These are phyloP conservation scores for Drosophila nebulosa DNA, from an alignment of 1,140 invertebrate species.

Conservation along the genomic window DNA sequence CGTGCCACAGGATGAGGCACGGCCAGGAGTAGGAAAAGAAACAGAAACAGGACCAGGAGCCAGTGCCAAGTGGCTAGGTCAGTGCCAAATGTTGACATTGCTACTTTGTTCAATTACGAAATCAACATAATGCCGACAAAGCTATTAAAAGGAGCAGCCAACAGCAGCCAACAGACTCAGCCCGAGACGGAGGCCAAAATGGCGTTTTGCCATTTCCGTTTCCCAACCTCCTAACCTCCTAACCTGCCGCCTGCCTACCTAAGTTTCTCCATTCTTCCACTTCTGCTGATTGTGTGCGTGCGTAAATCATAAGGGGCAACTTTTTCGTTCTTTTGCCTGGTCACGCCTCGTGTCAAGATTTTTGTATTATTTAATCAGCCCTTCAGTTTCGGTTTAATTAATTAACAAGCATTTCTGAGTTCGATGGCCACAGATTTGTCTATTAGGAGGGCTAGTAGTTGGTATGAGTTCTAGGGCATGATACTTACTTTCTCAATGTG, in stretches of 20 bases:
- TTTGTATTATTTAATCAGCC: slow-evolving; percentile 76
- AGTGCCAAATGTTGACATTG: slow-evolving; percentile 62
- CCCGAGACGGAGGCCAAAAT: slow-evolving; percentile 28
- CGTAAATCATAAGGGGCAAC: slow-evolving; percentile 73
- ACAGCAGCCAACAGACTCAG: background rate
- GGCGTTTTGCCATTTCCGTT: slow-evolving; percentile 49
- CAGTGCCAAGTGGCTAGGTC: slow-evolving; percentile 52
- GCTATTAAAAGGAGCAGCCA: slow-evolving; percentile 64
- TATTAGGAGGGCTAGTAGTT: background rate
- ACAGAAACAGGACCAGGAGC: background rate
- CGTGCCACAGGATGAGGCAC: slow-evolving; percentile 35
- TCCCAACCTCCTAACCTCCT: no score
- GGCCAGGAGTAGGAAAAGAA: background rate
- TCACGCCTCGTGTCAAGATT: slow-evolving; percentile 63
- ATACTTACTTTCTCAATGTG: slow-evolving; percentile 93
- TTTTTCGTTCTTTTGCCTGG: slow-evolving; percentile 4
- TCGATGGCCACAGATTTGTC: slow-evolving; percentile 64
- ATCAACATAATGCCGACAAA: slow-evolving; percentile 78
- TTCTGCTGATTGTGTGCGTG: slow-evolving; percentile 51
- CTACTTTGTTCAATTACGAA: slow-evolving; percentile 77
- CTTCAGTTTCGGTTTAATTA: slow-evolving; percentile 63
- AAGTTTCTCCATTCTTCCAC: background rate
- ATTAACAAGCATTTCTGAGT: slow-evolving; percentile 66
- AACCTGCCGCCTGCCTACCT: background rate
- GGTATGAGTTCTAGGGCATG: slow-evolving; percentile 25